Evolutionary conservation across 2,113 vertebrate genomes (phyloP).

Genomic region (Lepus europaeus): DNA sequence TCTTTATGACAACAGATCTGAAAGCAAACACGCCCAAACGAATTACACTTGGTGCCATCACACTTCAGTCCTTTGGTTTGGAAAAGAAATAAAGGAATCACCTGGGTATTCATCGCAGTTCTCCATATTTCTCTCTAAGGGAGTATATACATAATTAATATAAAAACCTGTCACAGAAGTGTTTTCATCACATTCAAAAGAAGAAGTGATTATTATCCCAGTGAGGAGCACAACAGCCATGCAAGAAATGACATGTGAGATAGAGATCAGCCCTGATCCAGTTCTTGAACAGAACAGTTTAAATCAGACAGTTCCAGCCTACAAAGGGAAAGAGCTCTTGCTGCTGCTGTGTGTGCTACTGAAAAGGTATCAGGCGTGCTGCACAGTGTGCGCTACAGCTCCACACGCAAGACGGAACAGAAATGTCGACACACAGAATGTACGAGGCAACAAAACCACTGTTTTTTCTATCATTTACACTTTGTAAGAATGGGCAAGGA

Average conservation of each 20-base stretch:
- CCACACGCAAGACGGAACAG: constrained; percentile 44
- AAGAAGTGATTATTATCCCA: constrained; percentile 45
- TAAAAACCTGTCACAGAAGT: constrained; percentile 60
- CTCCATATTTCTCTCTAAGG: background rate
- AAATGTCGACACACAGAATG: background rate
- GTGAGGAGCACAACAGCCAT: background rate
- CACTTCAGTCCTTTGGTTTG: constrained; percentile 46
- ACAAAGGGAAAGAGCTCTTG: constrained; percentile 24
- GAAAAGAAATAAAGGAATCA: constrained; percentile 28
- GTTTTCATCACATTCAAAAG: constrained; percentile 54
- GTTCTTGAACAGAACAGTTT: constrained; percentile 72
- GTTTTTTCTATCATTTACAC: background rate
- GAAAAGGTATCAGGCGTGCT: constrained; percentile 6
- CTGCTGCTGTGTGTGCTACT: background rate
- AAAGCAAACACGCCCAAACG: constrained; percentile 25
- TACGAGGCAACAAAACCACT: background rate
- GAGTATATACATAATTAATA: constrained; percentile 42
- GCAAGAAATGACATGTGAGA: constrained; percentile 74
- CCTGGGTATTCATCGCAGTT: constrained; percentile 32
- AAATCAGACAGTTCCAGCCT: constrained; percentile 53
- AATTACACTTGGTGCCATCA: constrained; percentile 13
- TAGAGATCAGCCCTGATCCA: constrained; percentile 69
- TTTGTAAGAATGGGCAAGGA: background rate
- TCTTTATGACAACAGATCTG: constrained; percentile 15
- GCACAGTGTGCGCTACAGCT: constrained; percentile 27